A percentile compares a stretch with the other conserved stretches of the same genome.
Evolutionary conservation across 2,797 vertebrate genomes (phyloP).

Genomic region (Acanthornis magna): DNA sequence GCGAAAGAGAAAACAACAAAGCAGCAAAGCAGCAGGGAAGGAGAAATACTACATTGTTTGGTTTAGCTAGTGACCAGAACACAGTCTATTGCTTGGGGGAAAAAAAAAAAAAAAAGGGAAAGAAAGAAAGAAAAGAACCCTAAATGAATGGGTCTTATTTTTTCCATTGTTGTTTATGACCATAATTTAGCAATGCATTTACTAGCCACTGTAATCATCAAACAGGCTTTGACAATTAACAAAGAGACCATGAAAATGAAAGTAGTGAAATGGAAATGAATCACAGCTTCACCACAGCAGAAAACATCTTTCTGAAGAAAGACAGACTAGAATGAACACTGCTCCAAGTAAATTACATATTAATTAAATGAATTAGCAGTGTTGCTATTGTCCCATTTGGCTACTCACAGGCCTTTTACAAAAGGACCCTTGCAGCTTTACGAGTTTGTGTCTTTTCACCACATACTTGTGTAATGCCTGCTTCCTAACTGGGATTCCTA

Average conservation of each 20-base stretch:
- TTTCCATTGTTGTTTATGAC: constrained; percentile 40
- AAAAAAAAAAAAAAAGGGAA: rapidly evolving
- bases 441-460: constrained; percentile 22
- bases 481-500: constrained; percentile 19
- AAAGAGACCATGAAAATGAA: constrained; percentile 64
- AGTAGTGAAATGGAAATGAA: constrained; percentile 67
- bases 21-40: not conserved
- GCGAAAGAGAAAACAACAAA: not conserved
- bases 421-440: constrained; percentile 51
- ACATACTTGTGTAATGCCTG: not conserved
- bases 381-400: constrained; percentile 60
- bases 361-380: constrained; percentile 68
- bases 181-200: constrained; percentile 64
- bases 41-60: not conserved
- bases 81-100: not conserved
- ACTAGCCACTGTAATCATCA: constrained; percentile 63
- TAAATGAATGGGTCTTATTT: constrained; percentile 46
- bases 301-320: constrained; percentile 66
- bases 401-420: constrained; percentile 14
- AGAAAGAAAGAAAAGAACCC: rapidly evolving
- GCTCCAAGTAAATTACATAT: constrained; percentile 64
- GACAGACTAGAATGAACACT: constrained; percentile 45
- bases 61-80: not conserved
- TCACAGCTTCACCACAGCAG: constrained; percentile 60
- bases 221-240: constrained; percentile 63